These are phyloP conservation scores for Anaspis maculata DNA, from an alignment of 2,888 invertebrate species.

Conservation along the genomic window DNA sequence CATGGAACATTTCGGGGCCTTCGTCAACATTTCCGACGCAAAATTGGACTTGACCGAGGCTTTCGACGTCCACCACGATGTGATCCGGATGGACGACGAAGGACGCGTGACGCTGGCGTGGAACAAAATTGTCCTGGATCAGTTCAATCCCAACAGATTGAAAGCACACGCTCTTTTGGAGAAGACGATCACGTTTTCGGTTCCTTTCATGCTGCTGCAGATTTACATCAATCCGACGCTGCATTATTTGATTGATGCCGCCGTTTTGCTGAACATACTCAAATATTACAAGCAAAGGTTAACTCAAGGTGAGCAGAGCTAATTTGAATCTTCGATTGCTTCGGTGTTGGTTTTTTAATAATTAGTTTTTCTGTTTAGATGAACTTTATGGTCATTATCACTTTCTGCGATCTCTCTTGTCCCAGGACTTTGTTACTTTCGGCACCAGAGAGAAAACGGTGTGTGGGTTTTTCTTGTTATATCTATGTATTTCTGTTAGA, in stretches of 20 bases:
- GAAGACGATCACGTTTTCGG: slow-evolving; percentile 58
- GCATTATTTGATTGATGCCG: slow-evolving; percentile 59
- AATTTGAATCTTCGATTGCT: background rate
- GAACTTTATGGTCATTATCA: slow-evolving; percentile 44
- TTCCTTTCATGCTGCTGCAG: slow-evolving; percentile 64
- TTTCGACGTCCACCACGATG: slow-evolving; percentile 50
- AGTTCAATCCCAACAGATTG: slow-evolving; percentile 45
- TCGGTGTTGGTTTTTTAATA: background rate
- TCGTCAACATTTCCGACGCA: slow-evolving; percentile 37
- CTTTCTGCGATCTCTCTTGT: slow-evolving; percentile 48
- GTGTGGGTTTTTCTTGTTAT: slow-evolving; percentile 35
- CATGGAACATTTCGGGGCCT: slow-evolving; percentile 39
- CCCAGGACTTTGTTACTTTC: slow-evolving; percentile 56
- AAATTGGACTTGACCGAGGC: slow-evolving; percentile 47
- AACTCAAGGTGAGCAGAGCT: slow-evolving; percentile 30
- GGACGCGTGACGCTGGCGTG: slow-evolving; percentile 35
- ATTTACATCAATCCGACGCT: slow-evolving; percentile 69
- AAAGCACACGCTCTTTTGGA: slow-evolving; percentile 59
- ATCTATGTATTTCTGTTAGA: too few relatives aligned
- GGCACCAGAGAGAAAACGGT: slow-evolving; percentile 42
- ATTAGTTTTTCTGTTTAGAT: slow-evolving; percentile 40
- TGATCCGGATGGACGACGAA: slow-evolving; percentile 41
- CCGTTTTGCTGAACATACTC: slow-evolving; percentile 48
- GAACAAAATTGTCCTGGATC: slow-evolving; percentile 39
- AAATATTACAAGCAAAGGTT: slow-evolving; percentile 24